Conservation (phyloP, 2,797 vertebrate genomes). For the Podarcis lilfordi region DNA sequence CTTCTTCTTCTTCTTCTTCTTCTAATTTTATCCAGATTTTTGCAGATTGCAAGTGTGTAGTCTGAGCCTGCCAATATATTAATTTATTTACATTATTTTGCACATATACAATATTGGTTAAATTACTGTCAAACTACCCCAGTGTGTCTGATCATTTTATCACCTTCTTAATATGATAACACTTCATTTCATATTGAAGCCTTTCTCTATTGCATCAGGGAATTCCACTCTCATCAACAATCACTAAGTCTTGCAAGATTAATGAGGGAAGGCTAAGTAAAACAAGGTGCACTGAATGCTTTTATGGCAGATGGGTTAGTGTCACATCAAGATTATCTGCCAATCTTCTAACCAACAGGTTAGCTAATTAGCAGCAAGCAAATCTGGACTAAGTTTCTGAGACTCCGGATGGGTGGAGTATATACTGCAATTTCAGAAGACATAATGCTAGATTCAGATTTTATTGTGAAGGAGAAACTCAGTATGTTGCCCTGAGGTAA, state of each 20-base stretch:
- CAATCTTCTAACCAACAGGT: background rate
- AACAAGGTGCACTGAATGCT: conserved; percentile 47
- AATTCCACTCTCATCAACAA: conserved; percentile 32
- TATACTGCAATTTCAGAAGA: background rate
- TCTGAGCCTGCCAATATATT: too few relatives aligned
- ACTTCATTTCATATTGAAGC: conserved; percentile 45
- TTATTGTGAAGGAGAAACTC: background rate
- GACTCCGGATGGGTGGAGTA: background rate
- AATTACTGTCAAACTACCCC: background rate
- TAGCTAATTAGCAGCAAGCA: background rate
- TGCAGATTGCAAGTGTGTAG: too few relatives aligned
- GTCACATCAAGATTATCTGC: background rate
- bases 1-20: too few relatives aligned
- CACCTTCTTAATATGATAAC: conserved; percentile 47
- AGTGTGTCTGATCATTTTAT: background rate
- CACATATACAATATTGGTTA: background rate
- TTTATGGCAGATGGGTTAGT: conserved; percentile 37
- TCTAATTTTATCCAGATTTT: background rate
- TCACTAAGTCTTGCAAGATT: conserved; percentile 41
- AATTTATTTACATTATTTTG: background rate
- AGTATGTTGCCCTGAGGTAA: fast-evolving
- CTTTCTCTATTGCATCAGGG: conserved; percentile 21
- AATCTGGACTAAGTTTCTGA: fast-evolving
- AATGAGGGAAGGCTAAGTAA: conserved; percentile 49
- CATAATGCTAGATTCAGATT: background rate